phyloP scores from a whole-genome alignment of 2,888 invertebrate genomes.

The Cephus nigrinus region DNA sequence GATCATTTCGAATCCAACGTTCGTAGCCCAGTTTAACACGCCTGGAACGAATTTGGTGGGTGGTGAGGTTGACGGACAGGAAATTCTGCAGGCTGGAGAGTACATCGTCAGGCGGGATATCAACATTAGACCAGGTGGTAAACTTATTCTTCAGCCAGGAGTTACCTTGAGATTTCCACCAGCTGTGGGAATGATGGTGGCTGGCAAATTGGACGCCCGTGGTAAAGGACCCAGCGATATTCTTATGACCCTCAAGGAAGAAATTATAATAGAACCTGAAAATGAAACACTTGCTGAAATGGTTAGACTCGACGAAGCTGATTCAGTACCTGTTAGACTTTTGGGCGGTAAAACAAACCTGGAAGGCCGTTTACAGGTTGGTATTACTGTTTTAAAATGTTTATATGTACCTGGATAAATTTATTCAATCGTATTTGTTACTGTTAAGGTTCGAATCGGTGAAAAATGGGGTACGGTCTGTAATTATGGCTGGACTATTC shows the following conservation, averaged over 20 bases:
- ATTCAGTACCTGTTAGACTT: slow-evolving; percentile 80
- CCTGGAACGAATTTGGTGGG: slow-evolving; percentile 81
- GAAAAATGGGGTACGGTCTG: slow-evolving; percentile 98
- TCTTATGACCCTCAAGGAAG: slow-evolving; percentile 82
- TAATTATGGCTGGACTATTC: slow-evolving; percentile 93
- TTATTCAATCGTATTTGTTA: neutral
- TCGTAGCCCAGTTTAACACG: slow-evolving; percentile 82
- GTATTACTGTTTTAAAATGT: neutral
- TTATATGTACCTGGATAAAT: neutral
- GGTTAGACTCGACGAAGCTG: slow-evolving; percentile 66
- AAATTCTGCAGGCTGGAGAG: slow-evolving; percentile 83
- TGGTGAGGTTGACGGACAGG: slow-evolving; percentile 93
- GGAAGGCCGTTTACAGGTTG: slow-evolving; percentile 86
- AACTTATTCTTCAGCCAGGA: slow-evolving; percentile 87
- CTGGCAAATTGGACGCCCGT: slow-evolving; percentile 87
- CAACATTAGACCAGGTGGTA: slow-evolving; percentile 93
- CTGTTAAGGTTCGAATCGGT: slow-evolving; percentile 77
- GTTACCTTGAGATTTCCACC: slow-evolving; percentile 91
- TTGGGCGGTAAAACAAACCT: slow-evolving; percentile 82
- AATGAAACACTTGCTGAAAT: slow-evolving; percentile 72
- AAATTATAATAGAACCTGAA: slow-evolving; percentile 73
- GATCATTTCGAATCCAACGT: slow-evolving; percentile 80
- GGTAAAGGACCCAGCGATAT: slow-evolving; percentile 85
- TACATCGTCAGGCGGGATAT: slow-evolving; percentile 95
- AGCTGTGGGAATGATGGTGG: slow-evolving; percentile 95